Evolutionary conservation across 2,797 vertebrate genomes (phyloP).

Genomic region (Artibeus lituratus): DNA sequence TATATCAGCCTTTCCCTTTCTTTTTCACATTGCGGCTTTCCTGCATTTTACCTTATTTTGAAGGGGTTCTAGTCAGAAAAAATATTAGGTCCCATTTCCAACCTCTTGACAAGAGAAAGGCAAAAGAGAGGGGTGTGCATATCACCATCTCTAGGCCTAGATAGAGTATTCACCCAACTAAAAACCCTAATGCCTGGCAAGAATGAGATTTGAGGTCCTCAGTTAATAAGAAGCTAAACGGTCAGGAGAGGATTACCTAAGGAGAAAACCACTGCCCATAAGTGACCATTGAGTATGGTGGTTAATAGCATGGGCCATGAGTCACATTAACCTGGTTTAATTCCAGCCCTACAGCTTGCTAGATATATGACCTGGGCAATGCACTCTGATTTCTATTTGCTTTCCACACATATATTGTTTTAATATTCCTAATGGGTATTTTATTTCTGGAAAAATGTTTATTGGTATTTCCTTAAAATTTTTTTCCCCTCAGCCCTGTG

Average conservation of each 20-base stretch:
- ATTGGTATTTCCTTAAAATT: background rate
- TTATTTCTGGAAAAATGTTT: background rate
- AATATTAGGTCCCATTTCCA: conserved; percentile 61
- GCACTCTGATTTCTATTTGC: background rate
- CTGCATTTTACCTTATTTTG: conserved; percentile 71
- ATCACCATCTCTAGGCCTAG: background rate
- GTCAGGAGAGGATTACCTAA: background rate
- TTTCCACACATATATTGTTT: background rate
- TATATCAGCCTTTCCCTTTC: conserved; percentile 70
- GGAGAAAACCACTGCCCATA: background rate
- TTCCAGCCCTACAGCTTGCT: background rate
- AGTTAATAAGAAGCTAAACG: background rate
- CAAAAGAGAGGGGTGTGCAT: background rate
- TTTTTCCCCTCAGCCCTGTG: background rate
- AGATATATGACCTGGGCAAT: background rate
- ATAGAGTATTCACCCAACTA: background rate
- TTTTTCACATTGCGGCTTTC: conserved; percentile 66
- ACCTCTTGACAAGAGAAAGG: conserved; percentile 31
- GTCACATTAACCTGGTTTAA: background rate
- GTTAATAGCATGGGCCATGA: background rate
- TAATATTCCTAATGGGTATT: background rate
- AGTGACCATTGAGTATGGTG: background rate
- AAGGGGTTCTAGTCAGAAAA: conserved; percentile 71
- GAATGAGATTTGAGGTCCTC: background rate
- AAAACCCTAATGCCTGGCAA: background rate